Conservation (phyloP, 1,140 invertebrate species). For the Drosophila ohnishii region DNA sequence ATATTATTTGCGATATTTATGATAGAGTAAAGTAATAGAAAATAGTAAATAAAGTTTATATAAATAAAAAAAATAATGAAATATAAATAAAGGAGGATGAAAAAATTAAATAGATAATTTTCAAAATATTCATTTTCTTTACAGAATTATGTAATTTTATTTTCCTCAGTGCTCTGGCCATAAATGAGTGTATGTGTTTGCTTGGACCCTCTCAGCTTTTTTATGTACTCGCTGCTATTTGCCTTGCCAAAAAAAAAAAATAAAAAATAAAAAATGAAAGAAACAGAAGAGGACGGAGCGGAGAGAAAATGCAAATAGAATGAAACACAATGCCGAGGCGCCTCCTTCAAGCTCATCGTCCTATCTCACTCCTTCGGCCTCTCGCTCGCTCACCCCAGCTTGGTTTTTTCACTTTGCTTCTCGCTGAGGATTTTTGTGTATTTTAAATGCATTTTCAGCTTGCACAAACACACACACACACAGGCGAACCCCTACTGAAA, state of each 20-base stretch:
- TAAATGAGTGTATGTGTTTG: conserved; percentile 38
- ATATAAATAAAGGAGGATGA: no score
- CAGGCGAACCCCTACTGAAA: conserved; percentile 1
- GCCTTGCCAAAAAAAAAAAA: conserved; percentile 68
- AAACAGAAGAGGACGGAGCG: conserved; percentile 26
- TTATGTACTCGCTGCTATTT: conserved; percentile 71
- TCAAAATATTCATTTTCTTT: background rate
- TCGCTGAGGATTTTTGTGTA: conserved; percentile 74
- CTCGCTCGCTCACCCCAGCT: conserved; percentile 10
- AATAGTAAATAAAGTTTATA: no score
- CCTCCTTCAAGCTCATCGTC: conserved; percentile 56
- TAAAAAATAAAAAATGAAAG: conserved; percentile 17
- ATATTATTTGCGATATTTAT: no score
- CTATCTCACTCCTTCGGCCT: conserved; percentile 9
- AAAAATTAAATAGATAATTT: background rate
- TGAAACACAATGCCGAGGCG: conserved; percentile 75
- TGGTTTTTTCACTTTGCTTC: conserved; percentile 76
- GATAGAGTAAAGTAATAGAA: no score
- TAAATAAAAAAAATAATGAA: no score
- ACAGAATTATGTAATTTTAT: background rate
- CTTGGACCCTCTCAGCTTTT: conserved; percentile 64
- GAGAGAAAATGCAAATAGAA: conserved; percentile 74
- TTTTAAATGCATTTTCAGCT: conserved; percentile 80
- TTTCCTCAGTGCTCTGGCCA: conserved; percentile 11
- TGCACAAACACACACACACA: conserved; percentile 34